Conservation (phyloP, 2,888 invertebrate genomes). For the Brenthis daphne region DNA sequence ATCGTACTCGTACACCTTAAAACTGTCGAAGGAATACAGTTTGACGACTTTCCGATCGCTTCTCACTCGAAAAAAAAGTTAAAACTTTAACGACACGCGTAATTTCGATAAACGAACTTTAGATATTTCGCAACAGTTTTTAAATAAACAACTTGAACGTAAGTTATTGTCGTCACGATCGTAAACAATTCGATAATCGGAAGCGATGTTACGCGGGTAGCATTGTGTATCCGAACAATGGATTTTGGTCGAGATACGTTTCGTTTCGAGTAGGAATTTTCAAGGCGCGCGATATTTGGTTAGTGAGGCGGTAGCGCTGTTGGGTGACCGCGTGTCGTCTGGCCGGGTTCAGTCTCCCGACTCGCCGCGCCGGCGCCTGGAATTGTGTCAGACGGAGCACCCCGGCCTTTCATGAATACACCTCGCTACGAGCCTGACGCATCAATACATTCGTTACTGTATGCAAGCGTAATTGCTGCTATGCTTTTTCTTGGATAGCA, state of each 20-base stretch:
- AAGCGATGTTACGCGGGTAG: constrained; percentile 63
- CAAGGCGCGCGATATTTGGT: constrained; percentile 41
- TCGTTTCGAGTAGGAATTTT: constrained; percentile 36
- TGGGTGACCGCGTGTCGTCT: constrained; percentile 75
- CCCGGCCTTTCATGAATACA: constrained; percentile 68
- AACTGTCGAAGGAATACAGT: constrained; percentile 81
- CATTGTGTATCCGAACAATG: constrained; percentile 66
- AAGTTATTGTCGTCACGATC: constrained; percentile 46
- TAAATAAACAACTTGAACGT: constrained; percentile 39
- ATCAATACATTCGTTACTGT: constrained; percentile 67
- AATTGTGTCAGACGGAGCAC: constrained; percentile 75
- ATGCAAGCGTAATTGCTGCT: constrained; percentile 54
- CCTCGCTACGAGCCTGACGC: constrained; percentile 62
- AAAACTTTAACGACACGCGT: constrained; percentile 19
- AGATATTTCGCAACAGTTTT: constrained; percentile 18
- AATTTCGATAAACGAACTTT: neutral
- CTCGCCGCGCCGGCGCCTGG: constrained; percentile 79
- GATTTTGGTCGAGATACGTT: constrained; percentile 40
- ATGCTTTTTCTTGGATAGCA: constrained; percentile 25
- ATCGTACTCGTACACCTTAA: constrained; percentile 79
- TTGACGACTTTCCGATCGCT: constrained; percentile 63
- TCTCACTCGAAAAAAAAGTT: constrained; percentile 42
- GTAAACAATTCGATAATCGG: constrained; percentile 62
- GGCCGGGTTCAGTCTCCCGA: constrained; percentile 65
- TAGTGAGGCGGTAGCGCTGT: constrained; percentile 61